Evolutionary conservation across 2,797 vertebrate genomes (phyloP).

Genomic region (Anguilla obscura): DNA sequence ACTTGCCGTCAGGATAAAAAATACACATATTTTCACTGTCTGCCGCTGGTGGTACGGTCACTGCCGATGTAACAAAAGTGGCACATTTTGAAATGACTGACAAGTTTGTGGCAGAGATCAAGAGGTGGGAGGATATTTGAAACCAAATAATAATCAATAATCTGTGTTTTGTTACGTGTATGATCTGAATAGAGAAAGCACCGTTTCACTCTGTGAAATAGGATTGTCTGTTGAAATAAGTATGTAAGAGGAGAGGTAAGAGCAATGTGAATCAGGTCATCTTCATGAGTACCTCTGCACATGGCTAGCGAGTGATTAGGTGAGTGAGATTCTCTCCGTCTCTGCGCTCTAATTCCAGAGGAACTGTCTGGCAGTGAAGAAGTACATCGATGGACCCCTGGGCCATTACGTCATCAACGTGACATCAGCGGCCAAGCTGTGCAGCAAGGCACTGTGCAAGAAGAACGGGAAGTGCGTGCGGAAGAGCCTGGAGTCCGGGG

Average conservation of each 20-base stretch:
- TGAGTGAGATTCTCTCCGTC: not conserved
- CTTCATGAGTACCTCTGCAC: not conserved
- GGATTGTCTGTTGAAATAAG: not conserved
- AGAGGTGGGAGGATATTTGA: too few species aligned
- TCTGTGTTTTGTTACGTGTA: not conserved
- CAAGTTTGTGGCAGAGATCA: too few species aligned
- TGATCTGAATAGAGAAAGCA: not conserved
- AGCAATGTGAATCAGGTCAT: not conserved
- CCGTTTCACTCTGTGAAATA: not conserved
- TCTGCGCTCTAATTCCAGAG: slow-evolving; percentile 61
- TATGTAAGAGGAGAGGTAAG: not conserved
- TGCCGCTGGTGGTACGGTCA: too few species aligned
- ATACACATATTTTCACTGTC: too few species aligned
- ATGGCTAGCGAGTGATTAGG: not conserved
- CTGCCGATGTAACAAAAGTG: too few species aligned
- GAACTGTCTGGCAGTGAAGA: slow-evolving; percentile 80
- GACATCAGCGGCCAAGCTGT: slow-evolving; percentile 85
- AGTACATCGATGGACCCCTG: slow-evolving; percentile 77
- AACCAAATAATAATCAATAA: not conserved
- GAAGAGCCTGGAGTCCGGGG: slow-evolving; percentile 71
- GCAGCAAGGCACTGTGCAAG: slow-evolving; percentile 84
- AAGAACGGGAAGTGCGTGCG: slow-evolving; percentile 85
- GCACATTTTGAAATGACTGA: too few species aligned
- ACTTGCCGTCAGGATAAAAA: too few species aligned
- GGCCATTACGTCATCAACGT: slow-evolving; percentile 87